phyloP scores from a whole-genome alignment of 2,113 vertebrate species.

The Sisor rabdophorus region DNA sequence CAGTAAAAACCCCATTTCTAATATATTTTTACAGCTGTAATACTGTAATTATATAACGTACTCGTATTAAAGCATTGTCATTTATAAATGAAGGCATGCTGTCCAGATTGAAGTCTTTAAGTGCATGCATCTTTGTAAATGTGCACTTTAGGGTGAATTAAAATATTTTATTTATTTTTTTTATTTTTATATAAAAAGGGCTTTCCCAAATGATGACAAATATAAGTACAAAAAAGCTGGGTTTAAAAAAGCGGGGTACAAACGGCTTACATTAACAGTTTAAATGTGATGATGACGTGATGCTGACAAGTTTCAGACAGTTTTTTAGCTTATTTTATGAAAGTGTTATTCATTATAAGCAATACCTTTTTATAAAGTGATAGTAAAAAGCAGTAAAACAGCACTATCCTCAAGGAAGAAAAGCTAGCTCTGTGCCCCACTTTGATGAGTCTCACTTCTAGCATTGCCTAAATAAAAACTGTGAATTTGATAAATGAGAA shows the following conservation, averaged over 20 bases:
- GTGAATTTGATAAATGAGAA: conserved; percentile 31
- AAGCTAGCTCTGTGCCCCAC: background rate
- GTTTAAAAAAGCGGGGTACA: background rate
- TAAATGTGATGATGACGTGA: conserved; percentile 4
- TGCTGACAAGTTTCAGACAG: background rate
- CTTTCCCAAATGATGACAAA: background rate
- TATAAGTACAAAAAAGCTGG: too few species aligned
- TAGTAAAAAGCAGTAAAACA: background rate
- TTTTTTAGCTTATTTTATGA: background rate
- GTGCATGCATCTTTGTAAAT: conserved; percentile 16
- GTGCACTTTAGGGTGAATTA: conserved; percentile 5
- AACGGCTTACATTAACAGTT: conserved; percentile 2
- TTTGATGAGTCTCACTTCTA: conserved; percentile 17
- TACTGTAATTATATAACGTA: too few species aligned
- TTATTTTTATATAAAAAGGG: conserved; percentile 18
- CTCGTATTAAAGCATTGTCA: too few species aligned
- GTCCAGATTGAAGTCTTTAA: conserved; percentile 9
- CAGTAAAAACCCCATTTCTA: background rate
- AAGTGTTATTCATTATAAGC: background rate
- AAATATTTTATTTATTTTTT: conserved; percentile 29
- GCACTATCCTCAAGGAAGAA: background rate
- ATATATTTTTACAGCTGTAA: conserved; percentile 2
- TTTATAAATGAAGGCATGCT: conserved; percentile 12
- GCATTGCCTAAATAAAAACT: conserved; percentile 2
- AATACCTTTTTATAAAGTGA: background rate